Evolutionary conservation across 2,113 vertebrate species (phyloP), one percentile per base, ranked within the genome.

Genomic region (Delphinus delphis): DNA sequence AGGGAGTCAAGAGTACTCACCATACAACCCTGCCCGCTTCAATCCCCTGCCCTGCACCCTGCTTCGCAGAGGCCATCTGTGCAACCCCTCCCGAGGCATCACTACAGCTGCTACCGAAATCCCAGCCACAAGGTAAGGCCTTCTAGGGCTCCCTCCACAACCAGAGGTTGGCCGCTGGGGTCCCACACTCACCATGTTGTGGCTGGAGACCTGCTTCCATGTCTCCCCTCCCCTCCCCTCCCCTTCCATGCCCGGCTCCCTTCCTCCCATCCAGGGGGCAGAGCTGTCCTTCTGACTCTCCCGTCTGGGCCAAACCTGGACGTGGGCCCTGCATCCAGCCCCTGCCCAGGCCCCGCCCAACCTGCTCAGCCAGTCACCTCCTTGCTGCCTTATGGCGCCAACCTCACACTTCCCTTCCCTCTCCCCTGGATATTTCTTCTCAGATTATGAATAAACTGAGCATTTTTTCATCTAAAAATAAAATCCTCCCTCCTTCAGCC

Each of bases 401-500:
- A 41, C 70, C n/a, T 96, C 82, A 33, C 20, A 21, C 71, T 79
- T 65, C 44, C 55, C 65, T 63, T 36, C 68, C 25, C 38, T 65
- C 9, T 89, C 79, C 83, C 25, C 84, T 36, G 55, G 81, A 41
- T 67, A 65, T 31, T 79, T 92, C 91, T 73, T 47, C 74, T 88
- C 6, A 3, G 82, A 86, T 93, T 55, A 82, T 58, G 95, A 95
- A 90, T 31, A 94, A 71, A 84, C 2, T 4, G 41, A 93, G 85
- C 63, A 63, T 81, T 97, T 85, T 73, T 88, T n/a, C 55, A 33
- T 67, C 85, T 96, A 87, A 95, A 96, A 95, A 84, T 85, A 88
- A 90, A 85, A 85, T 20, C 11, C 55, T 31, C 14, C 77, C 18
- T 93, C 90, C 71, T 77, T 95, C 80, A 55, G 62, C n/a, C 55